These are phyloP conservation scores for Zaprionus gabonicus DNA, from an alignment of 1,140 invertebrate species.

Conservation along the genomic window DNA sequence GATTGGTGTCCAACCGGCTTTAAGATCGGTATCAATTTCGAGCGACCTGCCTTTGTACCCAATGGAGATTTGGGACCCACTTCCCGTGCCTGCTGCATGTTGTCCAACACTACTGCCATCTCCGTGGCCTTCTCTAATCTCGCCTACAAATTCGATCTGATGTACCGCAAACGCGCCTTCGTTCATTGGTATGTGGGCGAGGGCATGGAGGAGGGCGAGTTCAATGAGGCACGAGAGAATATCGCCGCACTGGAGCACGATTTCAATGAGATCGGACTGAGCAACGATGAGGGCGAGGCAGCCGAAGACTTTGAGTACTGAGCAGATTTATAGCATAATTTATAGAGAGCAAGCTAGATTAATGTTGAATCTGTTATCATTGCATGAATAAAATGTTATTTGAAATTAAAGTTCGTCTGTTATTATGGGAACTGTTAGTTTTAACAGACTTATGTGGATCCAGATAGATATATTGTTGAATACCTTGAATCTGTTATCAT, in stretches of 20 bases:
- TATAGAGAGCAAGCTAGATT: neutral
- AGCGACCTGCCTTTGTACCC: constrained; percentile 88
- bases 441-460: no score
- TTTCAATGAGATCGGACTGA: constrained; percentile 85
- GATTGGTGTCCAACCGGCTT: constrained; percentile 91
- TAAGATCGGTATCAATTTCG: constrained; percentile 90
- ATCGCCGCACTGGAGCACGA: constrained; percentile 89
- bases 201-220: constrained; percentile 92
- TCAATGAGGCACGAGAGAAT: constrained; percentile 90
- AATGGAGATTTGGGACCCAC: constrained; percentile 89
- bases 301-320: constrained; percentile 63
- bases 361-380: constrained; percentile 11
- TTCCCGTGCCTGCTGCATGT: constrained; percentile 90
- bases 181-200: constrained; percentile 91
- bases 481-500: no score
- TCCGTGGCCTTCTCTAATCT: constrained; percentile 90
- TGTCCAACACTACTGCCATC: constrained; percentile 92
- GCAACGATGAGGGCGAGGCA: constrained; percentile 67
- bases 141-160: constrained; percentile 92
- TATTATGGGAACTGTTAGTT: no score
- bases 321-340: neutral
- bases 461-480: no score
- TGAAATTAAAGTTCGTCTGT: neutral
- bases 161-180: constrained; percentile 92
- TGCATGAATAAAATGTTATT: constrained; percentile 9